phyloP scores from a whole-genome alignment of 2,797 vertebrate species.

The Amblyopsis hoosieri region DNA sequence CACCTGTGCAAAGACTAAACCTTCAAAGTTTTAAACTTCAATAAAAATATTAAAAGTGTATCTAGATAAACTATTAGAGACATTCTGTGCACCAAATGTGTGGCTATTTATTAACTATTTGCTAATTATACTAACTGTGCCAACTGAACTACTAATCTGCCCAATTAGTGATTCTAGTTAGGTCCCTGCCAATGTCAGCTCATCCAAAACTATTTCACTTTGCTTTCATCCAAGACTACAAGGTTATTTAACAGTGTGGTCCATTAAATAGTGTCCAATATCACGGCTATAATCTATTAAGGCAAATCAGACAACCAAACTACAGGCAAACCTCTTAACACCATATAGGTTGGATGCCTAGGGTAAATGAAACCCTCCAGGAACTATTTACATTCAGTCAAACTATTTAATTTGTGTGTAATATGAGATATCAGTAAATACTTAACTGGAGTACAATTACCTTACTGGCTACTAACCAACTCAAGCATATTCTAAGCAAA shows the following conservation, averaged over 20 bases:
- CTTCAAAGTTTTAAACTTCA: no score
- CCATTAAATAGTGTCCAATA: not conserved
- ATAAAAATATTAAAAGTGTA: no score
- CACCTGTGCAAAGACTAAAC: no score
- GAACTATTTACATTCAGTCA: conserved; percentile 29
- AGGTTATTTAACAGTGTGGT: not conserved
- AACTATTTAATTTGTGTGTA: conserved; percentile 13
- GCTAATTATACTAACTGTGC: no score
- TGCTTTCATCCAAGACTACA: not conserved
- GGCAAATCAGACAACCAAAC: conserved; percentile 8
- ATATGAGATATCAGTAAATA: not conserved
- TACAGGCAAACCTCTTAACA: not conserved
- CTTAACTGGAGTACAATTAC: conserved; percentile 7
- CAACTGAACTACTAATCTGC: no score
- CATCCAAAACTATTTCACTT: not conserved
- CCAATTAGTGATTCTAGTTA: not conserved
- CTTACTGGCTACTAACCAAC: not conserved
- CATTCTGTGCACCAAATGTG: no score
- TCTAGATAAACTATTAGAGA: no score
- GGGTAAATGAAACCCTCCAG: not conserved
- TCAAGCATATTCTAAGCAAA: no score
- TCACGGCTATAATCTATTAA: not conserved
- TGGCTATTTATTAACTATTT: no score
- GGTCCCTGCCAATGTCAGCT: not conserved
- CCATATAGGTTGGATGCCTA: not conserved